Conservation (phyloP, 2,797 vertebrate species). For the Eurystomus glaucurus region DNA sequence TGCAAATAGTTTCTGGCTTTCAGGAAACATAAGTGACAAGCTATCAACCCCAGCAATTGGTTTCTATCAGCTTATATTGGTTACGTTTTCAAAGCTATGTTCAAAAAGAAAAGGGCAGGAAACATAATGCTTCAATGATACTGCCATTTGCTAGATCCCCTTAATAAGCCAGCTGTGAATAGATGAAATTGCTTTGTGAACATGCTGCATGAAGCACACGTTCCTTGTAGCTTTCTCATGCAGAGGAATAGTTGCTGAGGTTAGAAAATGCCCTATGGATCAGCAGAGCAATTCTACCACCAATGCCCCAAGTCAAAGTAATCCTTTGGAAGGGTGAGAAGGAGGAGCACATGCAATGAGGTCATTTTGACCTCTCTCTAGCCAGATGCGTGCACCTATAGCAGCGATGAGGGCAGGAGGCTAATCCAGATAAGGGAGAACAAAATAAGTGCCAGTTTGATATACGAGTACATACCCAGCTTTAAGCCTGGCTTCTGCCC, state of each 20-base stretch:
- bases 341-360: not conserved
- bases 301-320: not conserved
- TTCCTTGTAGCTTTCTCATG: conserved; percentile 26
- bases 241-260: not conserved
- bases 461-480: conserved; percentile 48
- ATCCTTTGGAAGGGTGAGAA: not conserved
- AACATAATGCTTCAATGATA: conserved; percentile 59
- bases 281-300: conserved; percentile 10
- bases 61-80: conserved; percentile 61
- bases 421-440: conserved; percentile 45
- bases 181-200: conserved; percentile 70
- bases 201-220: not conserved
- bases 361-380: conserved; percentile 32
- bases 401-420: not conserved
- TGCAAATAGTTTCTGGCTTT: conserved; percentile 36
- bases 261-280: not conserved
- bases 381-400: not conserved
- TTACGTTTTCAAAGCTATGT: conserved; percentile 61
- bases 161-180: conserved; percentile 61
- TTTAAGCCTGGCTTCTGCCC: conserved; percentile 56
- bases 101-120: conserved; percentile 65
- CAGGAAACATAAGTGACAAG: conserved; percentile 62
- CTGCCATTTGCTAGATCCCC: conserved; percentile 51
- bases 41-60: conserved; percentile 55
- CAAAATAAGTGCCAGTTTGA: conserved; percentile 71